Evolutionary conservation across 2,113 vertebrate genomes (phyloP), one percentile per base, ranked within the genome.

Genomic region (Lophotis ruficrista): DNA sequence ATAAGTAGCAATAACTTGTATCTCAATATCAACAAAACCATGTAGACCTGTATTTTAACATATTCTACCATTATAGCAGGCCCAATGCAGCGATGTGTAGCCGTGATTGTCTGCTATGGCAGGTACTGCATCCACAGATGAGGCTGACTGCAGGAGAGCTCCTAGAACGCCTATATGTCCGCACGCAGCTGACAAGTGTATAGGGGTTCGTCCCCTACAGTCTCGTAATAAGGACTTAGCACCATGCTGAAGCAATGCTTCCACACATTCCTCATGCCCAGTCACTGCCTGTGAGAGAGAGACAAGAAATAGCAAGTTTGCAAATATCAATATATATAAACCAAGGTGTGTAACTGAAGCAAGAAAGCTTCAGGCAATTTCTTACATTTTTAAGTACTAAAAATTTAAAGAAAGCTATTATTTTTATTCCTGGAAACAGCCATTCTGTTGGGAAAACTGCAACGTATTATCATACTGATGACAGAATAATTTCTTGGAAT

Each of bases 61-160:
- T n/a, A 2, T 31, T 28, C 97, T 98, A 99, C 99, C 99, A 64
- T 99, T 99, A 92, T 99, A 99, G 98, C 99, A 99, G 96, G 99
- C 99, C 99, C 99, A 99, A 76, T 99, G 99, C 93, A 99, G 98
- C 22, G 99, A 99, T 30, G 99, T 99, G 64, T 99, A 99, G 97
- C 99, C 99, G 10, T 99, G 99, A 99, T 98, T 99, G 98, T 99
- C 99, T 96, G 98, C 98, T 96, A 98, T 87, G 35, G 98, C 98
- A 84, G 99, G 99, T 37, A 98, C 97, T 41, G 98, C 98, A 93
- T 99, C 99, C 91, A 97, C 87, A 65, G 99, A 97, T 60, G 99
- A 95, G 43, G 99, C 98, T 56, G 99, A 98, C 98, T 99, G 99
- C 97, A 99, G 96, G 83, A 99, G 99, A 30, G 99, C 98, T 93